These are phyloP conservation scores for Solea solea DNA, from an alignment of 2,113 vertebrate species.

Conservation along the genomic window DNA sequence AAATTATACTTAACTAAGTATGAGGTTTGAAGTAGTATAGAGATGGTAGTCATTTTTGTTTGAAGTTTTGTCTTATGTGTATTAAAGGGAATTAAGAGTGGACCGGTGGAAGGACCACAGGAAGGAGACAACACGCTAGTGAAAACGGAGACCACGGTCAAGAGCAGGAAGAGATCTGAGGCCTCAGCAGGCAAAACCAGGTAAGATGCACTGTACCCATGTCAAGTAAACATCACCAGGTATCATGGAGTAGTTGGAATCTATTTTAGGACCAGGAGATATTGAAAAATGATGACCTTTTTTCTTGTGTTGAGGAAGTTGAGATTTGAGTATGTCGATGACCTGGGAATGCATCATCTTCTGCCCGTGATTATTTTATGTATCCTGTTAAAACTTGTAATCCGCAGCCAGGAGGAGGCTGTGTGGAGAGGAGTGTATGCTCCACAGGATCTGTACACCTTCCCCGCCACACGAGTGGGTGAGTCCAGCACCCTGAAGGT, in stretches of 20 bases:
- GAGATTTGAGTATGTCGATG: neutral
- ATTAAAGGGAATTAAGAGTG: conserved; percentile 71
- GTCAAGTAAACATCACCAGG: neutral
- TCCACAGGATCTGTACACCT: conserved; percentile 87
- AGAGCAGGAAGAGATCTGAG: conserved; percentile 72
- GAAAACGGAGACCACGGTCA: conserved; percentile 71
- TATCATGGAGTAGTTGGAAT: neutral
- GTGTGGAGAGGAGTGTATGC: conserved; percentile 83
- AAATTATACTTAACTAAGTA: neutral
- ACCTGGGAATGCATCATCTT: neutral
- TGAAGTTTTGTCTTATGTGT: conserved; percentile 16
- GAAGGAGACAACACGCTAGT: conserved; percentile 75
- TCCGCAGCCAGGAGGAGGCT: conserved; percentile 75
- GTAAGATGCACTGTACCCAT: conserved; percentile 48
- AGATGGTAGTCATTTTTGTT: neutral
- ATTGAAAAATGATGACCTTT: too few species aligned
- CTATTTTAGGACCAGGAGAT: neutral
- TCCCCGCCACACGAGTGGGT: conserved; percentile 85
- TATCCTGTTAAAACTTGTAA: conserved; percentile 2
- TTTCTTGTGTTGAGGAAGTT: too few species aligned
- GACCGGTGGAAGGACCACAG: conserved; percentile 43
- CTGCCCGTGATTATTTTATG: neutral
- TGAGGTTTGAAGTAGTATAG: neutral
- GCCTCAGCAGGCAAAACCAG: conserved; percentile 52
- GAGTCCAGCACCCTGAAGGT: conserved; percentile 88